These are phyloP conservation scores for Perizoma flavofasciatum DNA, from an alignment of 2,888 invertebrate genomes.

Conservation along the genomic window DNA sequence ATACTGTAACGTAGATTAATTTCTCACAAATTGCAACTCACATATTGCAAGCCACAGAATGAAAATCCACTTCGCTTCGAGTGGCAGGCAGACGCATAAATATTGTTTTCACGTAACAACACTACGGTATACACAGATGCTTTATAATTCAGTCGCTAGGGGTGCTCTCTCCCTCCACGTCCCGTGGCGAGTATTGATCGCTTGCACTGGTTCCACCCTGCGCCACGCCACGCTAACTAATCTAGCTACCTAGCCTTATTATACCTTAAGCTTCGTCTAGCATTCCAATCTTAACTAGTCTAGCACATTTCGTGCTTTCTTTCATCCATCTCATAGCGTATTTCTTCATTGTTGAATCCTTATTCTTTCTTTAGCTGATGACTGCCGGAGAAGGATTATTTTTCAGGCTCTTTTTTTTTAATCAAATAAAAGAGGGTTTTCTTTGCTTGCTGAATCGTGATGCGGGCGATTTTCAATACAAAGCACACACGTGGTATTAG, in stretches of 20 bases:
- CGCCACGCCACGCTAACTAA: conserved; percentile 23
- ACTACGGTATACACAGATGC: conserved; percentile 22
- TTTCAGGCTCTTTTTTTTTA: no score
- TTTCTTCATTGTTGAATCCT: no score
- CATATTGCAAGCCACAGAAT: conserved; percentile 7
- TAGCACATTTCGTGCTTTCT: neutral
- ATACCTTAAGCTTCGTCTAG: neutral
- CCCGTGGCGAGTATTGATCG: conserved; percentile 37
- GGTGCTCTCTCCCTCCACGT: conserved; percentile 23
- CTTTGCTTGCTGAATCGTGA: no score
- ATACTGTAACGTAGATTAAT: no score
- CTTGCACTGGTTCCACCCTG: conserved; percentile 36
- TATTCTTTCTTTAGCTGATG: no score
- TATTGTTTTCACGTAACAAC: conserved; percentile 26
- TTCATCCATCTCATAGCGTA: neutral
- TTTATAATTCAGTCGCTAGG: conserved; percentile 34
- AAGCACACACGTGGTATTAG: no score
- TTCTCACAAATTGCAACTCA: conserved; percentile 4
- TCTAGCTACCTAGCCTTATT: conserved; percentile 3
- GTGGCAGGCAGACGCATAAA: conserved; percentile 31
- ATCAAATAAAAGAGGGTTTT: no score
- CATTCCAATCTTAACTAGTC: conserved; percentile 1
- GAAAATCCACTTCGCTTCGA: conserved; percentile 2
- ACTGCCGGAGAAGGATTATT: no score
- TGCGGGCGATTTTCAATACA: no score